Base-by-base conservation (phyloP, 2,888 invertebrate genomes). In the Isoperla grammatica region DNA sequence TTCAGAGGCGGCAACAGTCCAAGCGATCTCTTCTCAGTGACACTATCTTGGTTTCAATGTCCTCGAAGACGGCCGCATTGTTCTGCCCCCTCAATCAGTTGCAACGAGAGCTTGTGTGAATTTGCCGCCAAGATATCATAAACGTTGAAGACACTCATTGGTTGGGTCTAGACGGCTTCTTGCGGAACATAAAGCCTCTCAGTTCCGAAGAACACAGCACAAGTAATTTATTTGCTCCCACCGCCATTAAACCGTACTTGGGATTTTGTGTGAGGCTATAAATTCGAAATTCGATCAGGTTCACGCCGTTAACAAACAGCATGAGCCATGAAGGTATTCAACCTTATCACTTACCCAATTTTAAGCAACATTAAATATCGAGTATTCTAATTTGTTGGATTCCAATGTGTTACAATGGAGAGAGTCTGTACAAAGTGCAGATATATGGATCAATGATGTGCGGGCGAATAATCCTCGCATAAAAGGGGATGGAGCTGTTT, bases 261-360 rank as follows among this genome's bases (percentile, higher is more conserved):
- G 49, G 15, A 12, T 15, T 29, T 23, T 29, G 15, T 29, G 17
- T 8, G n/a, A 11, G 23, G 35, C 49, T 3, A 29, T 50, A 50
- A 50, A 50, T 35, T 50, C 49, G 49, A 20, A 35, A 50, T 50
- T 50, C 49, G 35, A 50, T 50, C 49, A 50, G 23, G 46, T 20
- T 46, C 46, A 46, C 35, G 49, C 12, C 17, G 35, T 15, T 29
- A 23, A 23, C 49, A 23, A n/a, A 23, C 35, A 29, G 15, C 12
- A 35, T 11, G 29, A 50, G n/a, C 11, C 12, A 35, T 11, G 29
- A 50, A 50, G 29, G 29, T 29, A 29, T 29, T 29, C 29, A 29
- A 50, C 29, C 22, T 13, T 50, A 50, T 35, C 49, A 50, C 35
- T 50, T 35, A 50, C 22, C n/a, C 29, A 50, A 50, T 50, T 50